Conservation (phyloP, 2,888 invertebrate species). For the Octodonta nipae region DNA sequence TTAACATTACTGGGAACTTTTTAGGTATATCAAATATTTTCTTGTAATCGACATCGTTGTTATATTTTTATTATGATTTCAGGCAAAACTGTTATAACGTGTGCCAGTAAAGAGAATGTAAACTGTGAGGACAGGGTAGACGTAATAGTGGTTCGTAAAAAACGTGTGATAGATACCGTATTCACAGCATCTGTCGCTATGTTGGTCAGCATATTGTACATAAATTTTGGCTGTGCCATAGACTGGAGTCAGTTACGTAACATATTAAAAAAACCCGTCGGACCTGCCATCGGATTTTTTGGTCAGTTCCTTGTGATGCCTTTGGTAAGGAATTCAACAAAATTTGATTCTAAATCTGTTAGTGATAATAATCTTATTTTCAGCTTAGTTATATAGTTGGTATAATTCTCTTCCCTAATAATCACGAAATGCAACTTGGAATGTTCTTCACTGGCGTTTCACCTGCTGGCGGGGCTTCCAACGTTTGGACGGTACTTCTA, state of each 20-base stretch:
- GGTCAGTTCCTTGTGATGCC: slow-evolving; percentile 79
- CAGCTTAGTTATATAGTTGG: slow-evolving; percentile 64
- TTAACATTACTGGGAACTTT: slow-evolving; percentile 30
- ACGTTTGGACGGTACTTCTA: slow-evolving; percentile 86
- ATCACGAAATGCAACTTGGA: slow-evolving; percentile 61
- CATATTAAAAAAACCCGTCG: slow-evolving; percentile 58
- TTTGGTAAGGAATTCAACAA: slow-evolving; percentile 43
- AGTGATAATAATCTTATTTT: slow-evolving; percentile 21
- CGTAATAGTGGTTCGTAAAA: slow-evolving; percentile 24
- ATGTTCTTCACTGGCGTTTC: slow-evolving; percentile 82
- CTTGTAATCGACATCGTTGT: not conserved
- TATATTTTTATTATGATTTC: slow-evolving; percentile 6
- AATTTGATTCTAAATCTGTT: not conserved
- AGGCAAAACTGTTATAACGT: slow-evolving; percentile 25
- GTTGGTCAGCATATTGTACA: slow-evolving; percentile 67
- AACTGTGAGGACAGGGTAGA: slow-evolving; percentile 10
- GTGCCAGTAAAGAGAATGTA: slow-evolving; percentile 14
- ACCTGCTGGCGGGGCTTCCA: slow-evolving; percentile 91
- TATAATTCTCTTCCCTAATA: slow-evolving; percentile 53
- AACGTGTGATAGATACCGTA: slow-evolving; percentile 54
- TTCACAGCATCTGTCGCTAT: slow-evolving; percentile 64
- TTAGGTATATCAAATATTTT: slow-evolving; percentile 22
- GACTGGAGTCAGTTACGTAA: slow-evolving; percentile 56
- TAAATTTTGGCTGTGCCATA: slow-evolving; percentile 83
- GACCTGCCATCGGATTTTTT: slow-evolving; percentile 62